Evolutionary conservation across 2,888 invertebrate species (phyloP).

Genomic region (Microchrysa polita): DNA sequence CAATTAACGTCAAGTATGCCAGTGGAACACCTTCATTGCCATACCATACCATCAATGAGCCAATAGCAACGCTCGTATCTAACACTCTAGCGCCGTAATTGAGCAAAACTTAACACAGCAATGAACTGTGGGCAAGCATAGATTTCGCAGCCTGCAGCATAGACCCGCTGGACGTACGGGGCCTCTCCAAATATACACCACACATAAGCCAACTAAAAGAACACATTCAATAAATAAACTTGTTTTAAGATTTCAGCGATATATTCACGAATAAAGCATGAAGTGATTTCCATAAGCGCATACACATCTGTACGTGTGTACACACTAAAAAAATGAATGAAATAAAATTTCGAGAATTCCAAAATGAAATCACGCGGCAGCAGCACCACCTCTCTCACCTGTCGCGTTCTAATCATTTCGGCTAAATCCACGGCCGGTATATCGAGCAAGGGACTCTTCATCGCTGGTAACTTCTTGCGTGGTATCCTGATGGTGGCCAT

Average conservation of each 20-base stretch:
- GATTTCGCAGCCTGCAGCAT: slow-evolving; percentile 19
- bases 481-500: slow-evolving; percentile 67
- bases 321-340: too few species aligned
- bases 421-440: slow-evolving; percentile 76
- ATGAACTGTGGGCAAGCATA: slow-evolving; percentile 20
- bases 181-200: slow-evolving; percentile 1
- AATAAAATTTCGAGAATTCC: too few species aligned
- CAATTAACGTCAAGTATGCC: too few species aligned
- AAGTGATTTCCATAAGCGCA: background rate
- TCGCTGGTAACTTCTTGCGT: slow-evolving; percentile 72
- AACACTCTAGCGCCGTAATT: background rate
- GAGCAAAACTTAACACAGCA: slow-evolving; percentile 13
- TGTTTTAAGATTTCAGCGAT: slow-evolving; percentile 20
- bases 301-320: background rate
- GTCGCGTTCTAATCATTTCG: slow-evolving; percentile 74
- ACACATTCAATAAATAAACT: slow-evolving; percentile 27
- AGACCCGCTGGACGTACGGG: too few species aligned
- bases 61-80: too few species aligned
- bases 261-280: background rate
- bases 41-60: too few species aligned
- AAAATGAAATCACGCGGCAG: slow-evolving; percentile 49
- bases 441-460: slow-evolving; percentile 73
- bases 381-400: too few species aligned
- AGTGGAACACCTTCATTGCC: background rate
- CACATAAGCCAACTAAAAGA: slow-evolving; percentile 26